A percentile compares a stretch with the other conserved stretches of the same genome.
These are phyloP conservation scores for Drosophila suboccidentalis DNA, from an alignment of 2,888 invertebrate species.

Conservation along the genomic window DNA sequence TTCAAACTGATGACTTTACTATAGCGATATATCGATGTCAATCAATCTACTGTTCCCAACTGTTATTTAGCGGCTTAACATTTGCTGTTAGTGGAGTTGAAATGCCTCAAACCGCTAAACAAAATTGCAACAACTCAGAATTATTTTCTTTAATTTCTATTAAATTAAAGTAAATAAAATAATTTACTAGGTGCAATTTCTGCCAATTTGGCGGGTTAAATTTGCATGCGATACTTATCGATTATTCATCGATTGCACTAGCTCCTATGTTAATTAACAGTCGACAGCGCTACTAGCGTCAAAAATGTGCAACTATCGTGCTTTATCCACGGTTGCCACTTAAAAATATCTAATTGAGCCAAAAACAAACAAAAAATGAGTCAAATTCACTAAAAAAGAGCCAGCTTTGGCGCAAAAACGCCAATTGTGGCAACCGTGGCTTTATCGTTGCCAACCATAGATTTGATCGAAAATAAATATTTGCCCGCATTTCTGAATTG, in stretches of 20 bases:
- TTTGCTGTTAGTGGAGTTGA: not conserved
- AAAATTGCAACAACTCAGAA: not conserved
- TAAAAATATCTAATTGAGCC: too few species aligned
- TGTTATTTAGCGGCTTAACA: not conserved
- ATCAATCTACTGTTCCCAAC: not conserved
- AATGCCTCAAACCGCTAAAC: not conserved
- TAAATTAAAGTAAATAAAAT: too few species aligned
- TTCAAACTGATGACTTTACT: not conserved
- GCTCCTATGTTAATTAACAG: constrained; percentile 31
- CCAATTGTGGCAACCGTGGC: too few species aligned
- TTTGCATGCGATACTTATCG: constrained; percentile 6
- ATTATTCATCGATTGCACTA: constrained; percentile 1
- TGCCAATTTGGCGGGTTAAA: not conserved
- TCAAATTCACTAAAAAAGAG: too few species aligned
- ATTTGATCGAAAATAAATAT: constrained; percentile 1
- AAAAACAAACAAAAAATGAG: too few species aligned
- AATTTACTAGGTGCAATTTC: too few species aligned
- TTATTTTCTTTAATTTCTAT: too few species aligned
- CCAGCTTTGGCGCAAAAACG: too few species aligned
- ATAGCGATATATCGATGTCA: constrained; percentile 15
- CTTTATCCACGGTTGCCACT: too few species aligned
- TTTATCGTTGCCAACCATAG: not conserved
- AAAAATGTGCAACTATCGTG: constrained; percentile 11
- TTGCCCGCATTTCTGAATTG: not conserved
- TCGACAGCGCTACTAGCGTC: constrained; percentile 21